A percentile compares a stretch with the other conserved stretches of the same genome.
Evolutionary conservation across 1,140 invertebrate genomes (phyloP).

Genomic region (Drosophila albomicans): DNA sequence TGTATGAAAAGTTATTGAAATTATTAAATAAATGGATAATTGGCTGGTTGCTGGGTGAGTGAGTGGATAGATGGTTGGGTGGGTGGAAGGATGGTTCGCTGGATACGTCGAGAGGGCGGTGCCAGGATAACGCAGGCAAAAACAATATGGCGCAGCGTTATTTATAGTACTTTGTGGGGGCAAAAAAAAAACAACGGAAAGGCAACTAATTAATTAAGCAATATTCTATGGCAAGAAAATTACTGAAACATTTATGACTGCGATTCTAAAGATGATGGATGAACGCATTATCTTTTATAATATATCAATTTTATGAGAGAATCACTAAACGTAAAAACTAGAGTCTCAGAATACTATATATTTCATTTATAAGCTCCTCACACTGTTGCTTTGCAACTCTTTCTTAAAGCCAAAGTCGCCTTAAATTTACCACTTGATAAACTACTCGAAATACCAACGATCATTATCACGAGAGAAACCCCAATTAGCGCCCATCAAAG

Average conservation of each 20-base stretch:
- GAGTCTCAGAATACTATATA: no score
- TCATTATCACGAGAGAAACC: conserved; percentile 55
- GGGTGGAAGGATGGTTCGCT: not conserved
- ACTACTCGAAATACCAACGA: conserved; percentile 72
- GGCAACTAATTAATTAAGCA: conserved; percentile 60
- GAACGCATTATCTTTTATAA: not conserved
- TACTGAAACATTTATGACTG: not conserved
- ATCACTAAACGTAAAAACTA: not conserved
- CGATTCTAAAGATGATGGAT: conserved; percentile 1
- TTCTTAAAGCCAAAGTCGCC: conserved; percentile 15
- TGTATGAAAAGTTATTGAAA: conserved; percentile 82
- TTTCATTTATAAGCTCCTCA: not conserved
- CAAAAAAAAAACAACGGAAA: conserved; percentile 21
- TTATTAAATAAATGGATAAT: conserved; percentile 81
- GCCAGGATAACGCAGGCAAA: conserved; percentile 30
- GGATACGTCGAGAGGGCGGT: conserved; percentile 48
- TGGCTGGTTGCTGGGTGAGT: conserved; percentile 44
- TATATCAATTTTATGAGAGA: not conserved
- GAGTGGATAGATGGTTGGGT: not conserved
- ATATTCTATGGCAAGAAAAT: conserved; percentile 37
- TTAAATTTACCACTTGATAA: conserved; percentile 63
- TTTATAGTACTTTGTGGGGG: conserved; percentile 60
- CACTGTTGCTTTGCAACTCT: not conserved
- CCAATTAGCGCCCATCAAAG: conserved; percentile 73
- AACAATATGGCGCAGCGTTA: conserved; percentile 59